Conservation (phyloP, 2,113 vertebrate genomes). For the Formicarius rufipectus region DNA sequence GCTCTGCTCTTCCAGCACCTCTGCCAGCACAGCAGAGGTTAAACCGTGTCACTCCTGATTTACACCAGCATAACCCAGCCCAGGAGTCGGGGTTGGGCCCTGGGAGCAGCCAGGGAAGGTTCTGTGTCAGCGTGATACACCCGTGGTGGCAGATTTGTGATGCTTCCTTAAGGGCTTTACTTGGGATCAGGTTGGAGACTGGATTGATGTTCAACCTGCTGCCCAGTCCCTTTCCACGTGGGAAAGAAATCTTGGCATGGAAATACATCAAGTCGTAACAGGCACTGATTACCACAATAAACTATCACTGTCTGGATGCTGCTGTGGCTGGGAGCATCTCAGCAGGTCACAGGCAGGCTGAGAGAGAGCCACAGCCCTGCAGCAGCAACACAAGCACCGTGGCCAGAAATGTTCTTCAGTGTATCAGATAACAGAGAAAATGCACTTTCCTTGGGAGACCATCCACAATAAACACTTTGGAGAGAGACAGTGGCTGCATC, state of each 20-base stretch:
- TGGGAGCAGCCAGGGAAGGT: not conserved
- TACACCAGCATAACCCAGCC: not conserved
- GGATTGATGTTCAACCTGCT: not conserved
- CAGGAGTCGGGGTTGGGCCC: not conserved
- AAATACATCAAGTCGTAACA: not conserved
- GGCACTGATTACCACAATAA: not conserved
- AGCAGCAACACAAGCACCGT: not conserved
- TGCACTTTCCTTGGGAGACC: not conserved
- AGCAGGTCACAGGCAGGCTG: not conserved
- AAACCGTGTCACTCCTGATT: not conserved
- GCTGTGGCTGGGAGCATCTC: not conserved
- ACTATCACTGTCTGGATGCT: not conserved
- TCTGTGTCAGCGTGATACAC: not conserved
- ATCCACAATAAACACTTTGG: not conserved
- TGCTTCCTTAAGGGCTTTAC: not conserved
- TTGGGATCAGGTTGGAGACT: not conserved
- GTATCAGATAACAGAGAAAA: not conserved
- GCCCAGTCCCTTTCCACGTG: not conserved
- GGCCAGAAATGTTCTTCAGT: not conserved
- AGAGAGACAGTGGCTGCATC: not conserved
- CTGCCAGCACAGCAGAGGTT: not conserved
- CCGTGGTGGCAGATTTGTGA: not conserved
- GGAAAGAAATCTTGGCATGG: not conserved
- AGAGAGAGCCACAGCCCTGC: not conserved
- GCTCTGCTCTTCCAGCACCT: not conserved